Evolutionary conservation across 2,888 invertebrate genomes (phyloP), one percentile per base, ranked within the genome.

Genomic region (Himalopsyche kuldschensis): DNA sequence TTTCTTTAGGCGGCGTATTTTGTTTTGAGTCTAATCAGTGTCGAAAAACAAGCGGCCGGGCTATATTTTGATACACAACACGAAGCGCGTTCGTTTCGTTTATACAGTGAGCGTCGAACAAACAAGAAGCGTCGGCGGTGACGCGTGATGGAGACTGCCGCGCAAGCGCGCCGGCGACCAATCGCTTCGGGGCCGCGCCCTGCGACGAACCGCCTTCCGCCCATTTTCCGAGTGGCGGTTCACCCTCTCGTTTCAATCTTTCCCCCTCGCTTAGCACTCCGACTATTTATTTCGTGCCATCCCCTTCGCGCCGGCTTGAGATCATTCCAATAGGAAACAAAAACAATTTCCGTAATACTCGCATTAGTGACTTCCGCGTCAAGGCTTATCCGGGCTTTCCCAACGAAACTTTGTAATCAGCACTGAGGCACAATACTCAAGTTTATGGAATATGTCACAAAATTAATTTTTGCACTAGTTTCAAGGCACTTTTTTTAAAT

Each of bases 51-150:
- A 92, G 92, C 91, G 92, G 92, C 93, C 92, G 93, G 91, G 90
- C 91, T 92, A 94, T 95, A 95, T 95, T 95, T 95, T 94, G 94
- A 95, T 94, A 95, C 95, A 95, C 95, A 95, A 95, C 95, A 95
- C 94, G 91, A 55, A 55, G 55, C 55, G 55, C 55, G 55, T 55
- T 55, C 55, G 55, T 20, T 55, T 55, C 55, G 55, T 55, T 55
- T 55, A 55, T 55, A 55, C 55, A 55, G 55, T 55, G 55, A 55
- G 55, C 55, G 55, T 55, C 55, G 55, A 55, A 55, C 55, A 55
- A 55, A 55, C 55, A 55, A 20, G 55, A 55, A 55, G 24, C 55
- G 55, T 55, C 55, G 55, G 55, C 55, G 55, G 55, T 55, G 55
- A 55, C 55, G 55, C 55, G 55, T 55, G 55, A 55, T 55, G 55